Evolutionary conservation across 2,888 invertebrate genomes (phyloP).

Genomic region (Aleiodes leptofemur): DNA sequence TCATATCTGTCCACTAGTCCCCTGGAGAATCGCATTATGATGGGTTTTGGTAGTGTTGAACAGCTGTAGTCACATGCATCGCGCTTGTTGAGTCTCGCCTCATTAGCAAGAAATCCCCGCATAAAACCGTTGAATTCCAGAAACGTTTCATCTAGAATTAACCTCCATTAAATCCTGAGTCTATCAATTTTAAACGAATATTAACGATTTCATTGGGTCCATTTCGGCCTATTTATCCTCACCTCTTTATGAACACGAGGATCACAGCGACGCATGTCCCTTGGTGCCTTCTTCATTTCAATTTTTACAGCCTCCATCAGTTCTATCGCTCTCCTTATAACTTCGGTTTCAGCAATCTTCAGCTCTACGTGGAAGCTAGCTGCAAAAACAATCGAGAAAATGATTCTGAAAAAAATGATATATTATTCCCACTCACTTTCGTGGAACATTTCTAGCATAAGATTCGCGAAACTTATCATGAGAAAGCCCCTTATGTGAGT

Average conservation of each 20-base stretch:
- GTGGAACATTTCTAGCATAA: neutral
- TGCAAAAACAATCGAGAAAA: neutral
- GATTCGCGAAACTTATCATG: neutral
- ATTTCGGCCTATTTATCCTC: neutral
- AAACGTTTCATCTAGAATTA: neutral
- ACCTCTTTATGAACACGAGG: constrained; percentile 2
- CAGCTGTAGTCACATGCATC: no score
- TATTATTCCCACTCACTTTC: neutral
- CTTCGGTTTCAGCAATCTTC: neutral
- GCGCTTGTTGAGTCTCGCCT: no score
- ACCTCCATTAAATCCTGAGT: no score
- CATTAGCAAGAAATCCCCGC: no score
- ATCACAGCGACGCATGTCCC: constrained; percentile 14
- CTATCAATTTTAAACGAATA: no score
- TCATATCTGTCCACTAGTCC: no score
- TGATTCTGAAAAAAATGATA: neutral
- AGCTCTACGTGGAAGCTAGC: neutral
- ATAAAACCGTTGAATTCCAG: neutral
- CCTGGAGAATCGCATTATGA: no score
- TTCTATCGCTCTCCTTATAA: neutral
- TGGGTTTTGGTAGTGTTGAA: no score
- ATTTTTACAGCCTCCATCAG: neutral
- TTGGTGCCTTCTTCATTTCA: constrained; percentile 7
- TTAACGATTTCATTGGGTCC: no score
- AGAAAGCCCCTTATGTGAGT: constrained; percentile 1